These are phyloP conservation scores for Rattus rattus DNA, from an alignment of 2,113 vertebrate genomes.

Conservation along the genomic window DNA sequence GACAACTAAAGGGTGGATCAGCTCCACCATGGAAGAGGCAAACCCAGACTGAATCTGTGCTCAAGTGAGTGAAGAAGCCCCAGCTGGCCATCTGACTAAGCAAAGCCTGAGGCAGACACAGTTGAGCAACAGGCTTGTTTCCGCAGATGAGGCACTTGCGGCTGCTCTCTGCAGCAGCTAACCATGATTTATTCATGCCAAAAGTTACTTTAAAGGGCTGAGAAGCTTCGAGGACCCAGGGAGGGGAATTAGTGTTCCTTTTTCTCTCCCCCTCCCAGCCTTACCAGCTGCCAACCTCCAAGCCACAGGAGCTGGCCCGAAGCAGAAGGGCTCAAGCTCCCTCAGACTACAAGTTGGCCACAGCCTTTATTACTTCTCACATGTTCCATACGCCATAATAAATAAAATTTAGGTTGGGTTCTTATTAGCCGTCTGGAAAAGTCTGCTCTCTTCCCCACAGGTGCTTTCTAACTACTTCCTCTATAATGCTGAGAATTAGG, in stretches of 20 bases:
- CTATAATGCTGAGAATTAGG: slow-evolving; percentile 10
- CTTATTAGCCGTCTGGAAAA: not conserved
- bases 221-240: slow-evolving; percentile 5
- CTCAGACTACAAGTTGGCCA: not conserved
- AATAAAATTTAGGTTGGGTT: slow-evolving; percentile 41
- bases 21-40: slow-evolving; percentile 47
- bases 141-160: slow-evolving; percentile 41
- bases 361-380: not conserved
- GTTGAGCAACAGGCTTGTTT: slow-evolving; percentile 75
- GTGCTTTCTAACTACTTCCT: slow-evolving; percentile 32
- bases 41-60: slow-evolving; percentile 54
- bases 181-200: slow-evolving; percentile 53
- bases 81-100: slow-evolving; percentile 64
- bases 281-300: not conserved
- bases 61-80: slow-evolving; percentile 56
- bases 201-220: slow-evolving; percentile 35
- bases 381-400: not conserved
- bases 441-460: not conserved
- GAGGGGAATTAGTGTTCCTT: slow-evolving; percentile 44
- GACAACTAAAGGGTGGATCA: not conserved
- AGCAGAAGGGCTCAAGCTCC: not conserved
- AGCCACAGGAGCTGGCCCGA: not conserved
- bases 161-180: slow-evolving; percentile 49
- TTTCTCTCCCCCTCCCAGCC: not conserved
- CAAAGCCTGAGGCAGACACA: slow-evolving; percentile 61